Evolutionary conservation across 2,888 invertebrate genomes (phyloP), one percentile per base, ranked within the genome.

Genomic region (Hypercompe scribonia): DNA sequence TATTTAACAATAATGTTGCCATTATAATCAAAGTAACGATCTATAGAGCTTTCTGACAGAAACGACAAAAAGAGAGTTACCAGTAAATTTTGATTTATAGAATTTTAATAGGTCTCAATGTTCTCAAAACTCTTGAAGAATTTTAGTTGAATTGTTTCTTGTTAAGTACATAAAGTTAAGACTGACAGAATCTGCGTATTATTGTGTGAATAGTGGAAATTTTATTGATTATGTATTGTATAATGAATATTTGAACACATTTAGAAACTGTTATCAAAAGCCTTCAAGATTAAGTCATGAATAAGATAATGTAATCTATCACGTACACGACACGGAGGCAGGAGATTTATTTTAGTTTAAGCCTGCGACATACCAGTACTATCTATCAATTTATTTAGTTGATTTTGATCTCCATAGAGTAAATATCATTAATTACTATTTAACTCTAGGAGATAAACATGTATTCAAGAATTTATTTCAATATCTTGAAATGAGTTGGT

Each of bases 401-500:
- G 46, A 46, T 64, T 64, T 64, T 31, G 42, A 39, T 31, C 42
- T 69, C 63, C 24, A 63, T 63, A 39, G 63, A 33, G 31, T 69
- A 46, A 13, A 69, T 54, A 15, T 13, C 73, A 71, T 69, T 74
- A 75, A 65, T 70, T 50, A 74, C 42, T 65, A 58, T 64, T 65
- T 28, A 70, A 61, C 71, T 65, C 28, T 21, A 63, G 58, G 63
- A 68, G 15, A 61, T 13, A 71, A 31, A 80, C 13, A 24, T n/a
- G 70, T 66, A 11, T 75, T 1, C 33, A 64, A 24, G 80, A 80
- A 81, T 82, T 74, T 65, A 73, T 39, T 7, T 11, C 36, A 39
- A 39, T 39, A 39, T n/a, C n/a, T 72, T 68, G 68, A 71, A 80
- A 80, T 80, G 70, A 70, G 72, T 80, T 8, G 34, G 39, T 67